A percentile compares a stretch with the other conserved stretches of the same genome.
phyloP scores from a whole-genome alignment of 2,113 vertebrate species.

The Glaucomys volans region DNA sequence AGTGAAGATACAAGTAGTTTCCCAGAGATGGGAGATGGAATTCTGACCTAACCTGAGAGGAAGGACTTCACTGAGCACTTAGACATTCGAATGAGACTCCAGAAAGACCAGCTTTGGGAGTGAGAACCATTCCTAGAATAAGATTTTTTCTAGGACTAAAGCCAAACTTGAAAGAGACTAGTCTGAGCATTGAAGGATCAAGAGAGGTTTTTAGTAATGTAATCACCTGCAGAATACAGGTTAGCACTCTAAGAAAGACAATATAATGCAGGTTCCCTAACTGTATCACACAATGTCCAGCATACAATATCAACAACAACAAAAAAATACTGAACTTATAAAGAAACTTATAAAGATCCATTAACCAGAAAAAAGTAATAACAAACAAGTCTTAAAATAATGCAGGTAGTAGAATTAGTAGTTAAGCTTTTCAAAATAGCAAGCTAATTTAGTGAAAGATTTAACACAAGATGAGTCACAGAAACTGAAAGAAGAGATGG shows the following conservation, averaged over 20 bases:
- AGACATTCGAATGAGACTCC: background rate
- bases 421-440: background rate
- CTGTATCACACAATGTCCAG: background rate
- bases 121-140: background rate
- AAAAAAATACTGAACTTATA: background rate
- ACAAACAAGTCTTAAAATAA: background rate
- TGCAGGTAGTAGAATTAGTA: background rate
- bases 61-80: background rate
- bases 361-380: background rate
- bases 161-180: background rate
- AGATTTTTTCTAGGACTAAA: background rate
- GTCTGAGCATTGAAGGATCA: background rate
- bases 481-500: background rate
- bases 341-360: background rate
- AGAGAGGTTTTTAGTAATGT: background rate
- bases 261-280: background rate
- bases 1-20: background rate
- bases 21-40: background rate
- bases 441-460: background rate
- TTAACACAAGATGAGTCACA: background rate
- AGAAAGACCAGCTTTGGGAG: background rate
- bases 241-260: background rate
- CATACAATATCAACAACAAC: background rate
- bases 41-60: background rate
- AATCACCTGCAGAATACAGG: background rate